A percentile compares a stretch with the other conserved stretches of the same genome.
phyloP scores from a whole-genome alignment of 2,113 vertebrate genomes.

The Tragelaphus imberbis region DNA sequence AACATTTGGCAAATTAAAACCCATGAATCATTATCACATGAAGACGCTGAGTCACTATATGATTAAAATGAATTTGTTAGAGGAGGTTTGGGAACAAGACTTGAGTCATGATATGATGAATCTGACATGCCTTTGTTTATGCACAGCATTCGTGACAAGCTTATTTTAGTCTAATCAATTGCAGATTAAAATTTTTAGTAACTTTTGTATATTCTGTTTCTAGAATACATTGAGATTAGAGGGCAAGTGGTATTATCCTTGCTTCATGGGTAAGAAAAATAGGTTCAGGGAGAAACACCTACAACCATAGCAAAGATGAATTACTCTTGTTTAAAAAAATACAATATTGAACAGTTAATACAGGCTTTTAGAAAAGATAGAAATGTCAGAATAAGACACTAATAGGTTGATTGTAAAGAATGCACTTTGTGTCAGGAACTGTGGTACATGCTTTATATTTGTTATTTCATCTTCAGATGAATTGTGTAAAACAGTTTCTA shows the following conservation, averaged over 20 bases:
- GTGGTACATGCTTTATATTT: neutral
- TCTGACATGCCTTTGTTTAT: conserved; percentile 13
- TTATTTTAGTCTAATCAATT: neutral
- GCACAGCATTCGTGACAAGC: neutral
- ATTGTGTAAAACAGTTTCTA: neutral
- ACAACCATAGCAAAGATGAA: neutral
- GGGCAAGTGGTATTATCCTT: neutral
- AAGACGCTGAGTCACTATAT: conserved; percentile 42
- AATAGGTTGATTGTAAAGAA: neutral
- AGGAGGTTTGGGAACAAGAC: neutral
- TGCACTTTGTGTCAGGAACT: neutral
- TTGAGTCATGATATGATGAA: neutral
- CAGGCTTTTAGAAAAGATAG: neutral
- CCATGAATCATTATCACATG: conserved; percentile 58
- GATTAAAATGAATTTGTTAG: conserved; percentile 30
- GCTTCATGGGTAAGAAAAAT: neutral
- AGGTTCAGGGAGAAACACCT: neutral
- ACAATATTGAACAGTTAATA: neutral
- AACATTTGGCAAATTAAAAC: conserved; percentile 53
- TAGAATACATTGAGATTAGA: neutral
- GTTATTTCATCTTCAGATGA: neutral
- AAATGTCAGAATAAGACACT: neutral
- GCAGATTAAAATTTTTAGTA: neutral
- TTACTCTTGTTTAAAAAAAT: neutral
- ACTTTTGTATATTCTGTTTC: neutral